Conservation (phyloP, 2,113 vertebrate genomes). For the Oncorhynchus gorbuscha region DNA sequence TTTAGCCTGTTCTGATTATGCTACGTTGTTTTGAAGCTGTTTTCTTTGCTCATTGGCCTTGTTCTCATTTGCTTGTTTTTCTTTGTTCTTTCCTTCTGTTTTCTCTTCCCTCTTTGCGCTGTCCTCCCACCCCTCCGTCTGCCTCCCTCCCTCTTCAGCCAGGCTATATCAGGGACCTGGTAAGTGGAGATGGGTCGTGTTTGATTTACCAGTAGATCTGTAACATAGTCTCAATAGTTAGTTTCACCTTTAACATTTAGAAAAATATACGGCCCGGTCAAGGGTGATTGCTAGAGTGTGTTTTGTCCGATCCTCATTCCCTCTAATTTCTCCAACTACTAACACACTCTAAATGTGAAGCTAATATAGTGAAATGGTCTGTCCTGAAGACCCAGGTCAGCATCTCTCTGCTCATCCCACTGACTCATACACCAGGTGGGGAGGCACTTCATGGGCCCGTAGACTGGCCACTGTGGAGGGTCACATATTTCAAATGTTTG, state of each 20-base stretch:
- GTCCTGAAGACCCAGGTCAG: not conserved
- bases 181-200: conserved; percentile 77
- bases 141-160: conserved; percentile 88
- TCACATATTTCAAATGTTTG: not conserved
- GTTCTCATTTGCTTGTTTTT: conserved; percentile 79
- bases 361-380: not conserved
- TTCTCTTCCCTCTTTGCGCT: conserved; percentile 58
- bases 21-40: conserved; percentile 60
- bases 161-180: conserved; percentile 99
- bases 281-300: not conserved
- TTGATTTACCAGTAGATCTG: not conserved
- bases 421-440: conserved; percentile 12
- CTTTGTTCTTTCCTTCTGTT: conserved; percentile 64
- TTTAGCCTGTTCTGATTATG: conserved; percentile 26
- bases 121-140: conserved; percentile 55
- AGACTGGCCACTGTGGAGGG: conserved; percentile 12
- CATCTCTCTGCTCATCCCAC: not conserved
- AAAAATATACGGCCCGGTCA: not conserved
- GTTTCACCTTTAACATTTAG: too few species aligned
- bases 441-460: conserved; percentile 25
- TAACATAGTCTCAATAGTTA: not conserved
- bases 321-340: not conserved
- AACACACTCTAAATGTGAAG: too few species aligned
- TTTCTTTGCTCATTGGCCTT: conserved; percentile 73
- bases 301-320: not conserved